Percentiles rank a stretch among this genome's conserved stretches.
phyloP scores from a whole-genome alignment of 1,140 invertebrate genomes.

The Hypothenemus hampei region DNA sequence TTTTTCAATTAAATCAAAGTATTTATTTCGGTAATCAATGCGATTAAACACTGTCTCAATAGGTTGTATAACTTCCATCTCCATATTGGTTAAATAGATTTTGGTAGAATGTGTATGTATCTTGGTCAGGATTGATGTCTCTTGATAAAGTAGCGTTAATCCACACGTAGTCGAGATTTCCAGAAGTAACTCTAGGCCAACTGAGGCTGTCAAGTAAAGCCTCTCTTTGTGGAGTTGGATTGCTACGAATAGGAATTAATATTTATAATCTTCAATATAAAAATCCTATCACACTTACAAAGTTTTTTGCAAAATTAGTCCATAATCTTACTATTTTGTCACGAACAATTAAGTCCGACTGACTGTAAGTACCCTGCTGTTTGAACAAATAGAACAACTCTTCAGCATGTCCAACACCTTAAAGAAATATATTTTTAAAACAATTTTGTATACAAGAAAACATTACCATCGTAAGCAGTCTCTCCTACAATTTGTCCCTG shows the following conservation, averaged over 20 bases:
- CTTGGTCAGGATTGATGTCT: slow-evolving; percentile 9
- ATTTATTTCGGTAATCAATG: too few relatives aligned
- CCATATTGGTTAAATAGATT: slow-evolving; percentile 12
- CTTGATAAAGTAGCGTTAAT: slow-evolving; percentile 1
- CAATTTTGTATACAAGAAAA: background rate
- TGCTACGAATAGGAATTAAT: slow-evolving; percentile 7
- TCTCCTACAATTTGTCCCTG: slow-evolving; percentile 4
- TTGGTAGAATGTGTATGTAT: slow-evolving; percentile 4
- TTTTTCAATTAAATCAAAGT: too few relatives aligned
- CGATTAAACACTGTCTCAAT: background rate
- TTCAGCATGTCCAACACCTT: slow-evolving; percentile 20
- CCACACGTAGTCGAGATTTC: slow-evolving; percentile 5
- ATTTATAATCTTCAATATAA: background rate
- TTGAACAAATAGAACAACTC: slow-evolving; percentile 20
- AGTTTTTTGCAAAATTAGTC: slow-evolving; percentile 24
- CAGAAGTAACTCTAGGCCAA: slow-evolving; percentile 3
- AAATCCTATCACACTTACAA: slow-evolving; percentile 4
- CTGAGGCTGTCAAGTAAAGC: slow-evolving; percentile 9
- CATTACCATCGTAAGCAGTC: slow-evolving; percentile 4
- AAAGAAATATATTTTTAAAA: background rate
- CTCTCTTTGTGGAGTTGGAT: slow-evolving; percentile 10
- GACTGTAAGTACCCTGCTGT: slow-evolving; percentile 1
- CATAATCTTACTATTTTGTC: slow-evolving; percentile 17
- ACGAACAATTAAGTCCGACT: slow-evolving; percentile 2
- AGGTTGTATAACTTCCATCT: slow-evolving; percentile 4